Percentiles rank a stretch among this genome's conserved stretches.
Evolutionary conservation across 2,113 vertebrate species (phyloP).

Genomic region (Hypocryptadius cinnamomeus): DNA sequence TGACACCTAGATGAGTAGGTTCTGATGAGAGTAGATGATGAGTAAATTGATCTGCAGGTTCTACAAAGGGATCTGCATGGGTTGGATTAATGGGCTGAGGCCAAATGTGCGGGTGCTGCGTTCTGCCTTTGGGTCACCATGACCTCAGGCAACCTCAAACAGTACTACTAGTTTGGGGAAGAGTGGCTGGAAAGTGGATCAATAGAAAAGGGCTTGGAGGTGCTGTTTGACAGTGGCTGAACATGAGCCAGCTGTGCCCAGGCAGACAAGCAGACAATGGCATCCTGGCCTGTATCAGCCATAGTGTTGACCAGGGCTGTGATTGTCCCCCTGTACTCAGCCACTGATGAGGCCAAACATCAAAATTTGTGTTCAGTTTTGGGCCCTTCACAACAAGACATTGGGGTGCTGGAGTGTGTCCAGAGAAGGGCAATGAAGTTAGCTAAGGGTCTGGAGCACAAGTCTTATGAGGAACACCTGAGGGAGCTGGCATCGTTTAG

Average conservation of each 20-base stretch:
- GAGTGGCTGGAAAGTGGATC: background rate
- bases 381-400: background rate
- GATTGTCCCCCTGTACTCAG: rapidly evolving
- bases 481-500: background rate
- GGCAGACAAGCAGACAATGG: rapidly evolving
- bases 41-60: background rate
- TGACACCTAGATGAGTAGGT: background rate
- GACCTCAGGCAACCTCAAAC: background rate
- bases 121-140: background rate
- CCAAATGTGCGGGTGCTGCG: rapidly evolving
- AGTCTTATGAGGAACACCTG: rapidly evolving
- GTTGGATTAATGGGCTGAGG: background rate
- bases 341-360: background rate
- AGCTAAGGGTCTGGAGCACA: background rate
- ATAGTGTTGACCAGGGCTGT: rapidly evolving
- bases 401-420: rapidly evolving
- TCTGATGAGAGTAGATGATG: background rate
- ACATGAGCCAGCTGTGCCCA: background rate
- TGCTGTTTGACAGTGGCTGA: background rate
- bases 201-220: rapidly evolving
- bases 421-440: background rate
- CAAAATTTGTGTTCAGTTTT: background rate
- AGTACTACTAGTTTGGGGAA: background rate
- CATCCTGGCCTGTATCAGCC: background rate
- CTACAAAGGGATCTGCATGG: background rate